phyloP scores from a whole-genome alignment of 2,888 invertebrate genomes.

The Serrognathus titanus region DNA sequence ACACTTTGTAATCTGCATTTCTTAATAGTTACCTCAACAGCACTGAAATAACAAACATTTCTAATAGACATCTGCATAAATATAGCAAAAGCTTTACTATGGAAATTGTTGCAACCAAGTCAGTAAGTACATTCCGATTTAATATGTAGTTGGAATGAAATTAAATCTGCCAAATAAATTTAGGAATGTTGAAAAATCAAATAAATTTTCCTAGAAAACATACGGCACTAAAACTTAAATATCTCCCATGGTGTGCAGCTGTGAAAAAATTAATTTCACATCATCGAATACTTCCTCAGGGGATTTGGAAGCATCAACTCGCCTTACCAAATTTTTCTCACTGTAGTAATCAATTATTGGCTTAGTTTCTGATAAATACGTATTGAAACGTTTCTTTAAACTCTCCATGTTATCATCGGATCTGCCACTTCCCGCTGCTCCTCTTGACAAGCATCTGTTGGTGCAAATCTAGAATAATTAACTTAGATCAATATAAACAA shows the following conservation, averaged over 20 bases:
- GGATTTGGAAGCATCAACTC: constrained; percentile 67
- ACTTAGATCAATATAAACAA: constrained; percentile 5
- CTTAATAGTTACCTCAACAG: too few species aligned
- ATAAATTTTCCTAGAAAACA: background rate
- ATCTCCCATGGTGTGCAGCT: background rate
- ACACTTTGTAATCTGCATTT: too few species aligned
- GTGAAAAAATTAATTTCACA: constrained; percentile 38
- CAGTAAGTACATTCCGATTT: too few species aligned
- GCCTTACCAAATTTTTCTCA: constrained; percentile 64
- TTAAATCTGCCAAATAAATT: too few species aligned
- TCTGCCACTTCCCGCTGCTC: constrained; percentile 85
- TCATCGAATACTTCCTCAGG: constrained; percentile 60
- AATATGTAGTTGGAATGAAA: too few species aligned
- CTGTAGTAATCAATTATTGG: constrained; percentile 87
- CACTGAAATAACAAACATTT: too few species aligned
- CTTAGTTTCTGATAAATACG: constrained; percentile 80
- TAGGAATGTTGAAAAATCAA: background rate
- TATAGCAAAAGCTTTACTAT: too few species aligned
- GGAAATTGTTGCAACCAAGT: too few species aligned
- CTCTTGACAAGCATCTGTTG: constrained; percentile 80
- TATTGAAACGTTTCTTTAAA: constrained; percentile 80
- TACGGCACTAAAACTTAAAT: background rate
- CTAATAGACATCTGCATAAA: too few species aligned
- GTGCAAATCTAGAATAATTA: constrained; percentile 62
- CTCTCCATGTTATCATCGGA: constrained; percentile 92